Conservation (phyloP, 2,888 invertebrate species). For the Lagria hirta region DNA sequence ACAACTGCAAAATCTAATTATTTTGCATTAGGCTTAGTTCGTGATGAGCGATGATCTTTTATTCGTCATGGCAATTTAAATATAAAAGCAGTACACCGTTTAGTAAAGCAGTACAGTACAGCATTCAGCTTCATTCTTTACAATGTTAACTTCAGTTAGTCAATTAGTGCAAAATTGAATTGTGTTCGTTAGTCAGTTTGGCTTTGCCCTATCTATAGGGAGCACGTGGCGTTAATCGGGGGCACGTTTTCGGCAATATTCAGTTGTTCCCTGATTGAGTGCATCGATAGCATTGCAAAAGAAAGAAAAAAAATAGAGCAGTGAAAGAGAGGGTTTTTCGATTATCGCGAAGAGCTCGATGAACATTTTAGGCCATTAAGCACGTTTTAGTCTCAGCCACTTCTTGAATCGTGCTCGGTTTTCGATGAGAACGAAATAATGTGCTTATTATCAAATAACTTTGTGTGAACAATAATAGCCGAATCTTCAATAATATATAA, state of each 20-base stretch:
- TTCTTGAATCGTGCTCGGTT: slow-evolving; percentile 29
- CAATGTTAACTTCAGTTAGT: slow-evolving; percentile 18
- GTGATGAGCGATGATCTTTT: too few relatives aligned
- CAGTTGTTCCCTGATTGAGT: neutral
- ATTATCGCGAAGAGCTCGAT: slow-evolving; percentile 22
- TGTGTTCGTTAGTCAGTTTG: slow-evolving; percentile 20
- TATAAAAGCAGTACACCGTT: too few relatives aligned
- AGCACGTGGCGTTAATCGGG: slow-evolving; percentile 2
- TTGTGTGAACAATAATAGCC: slow-evolving; percentile 12
- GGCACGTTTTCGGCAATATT: slow-evolving; percentile 6
- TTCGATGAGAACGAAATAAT: slow-evolving; percentile 29
- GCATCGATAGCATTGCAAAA: slow-evolving; percentile 1
- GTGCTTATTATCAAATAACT: slow-evolving; percentile 30
- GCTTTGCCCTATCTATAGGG: slow-evolving; percentile 8
- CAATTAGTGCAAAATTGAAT: slow-evolving; percentile 17
- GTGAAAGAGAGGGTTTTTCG: slow-evolving; percentile 4
- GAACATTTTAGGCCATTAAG: slow-evolving; percentile 32
- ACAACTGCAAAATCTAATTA: too few relatives aligned
- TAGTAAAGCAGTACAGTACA: too few relatives aligned
- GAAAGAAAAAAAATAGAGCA: slow-evolving; percentile 6
- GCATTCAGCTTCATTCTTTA: slow-evolving; percentile 13
- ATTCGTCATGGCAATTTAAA: too few relatives aligned
- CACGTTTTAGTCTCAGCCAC: slow-evolving; percentile 31
- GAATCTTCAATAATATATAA: too few relatives aligned
- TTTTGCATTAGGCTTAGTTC: too few relatives aligned